Base-by-base conservation (phyloP, 1,140 invertebrate genomes). In the Orius insidiosus region DNA sequence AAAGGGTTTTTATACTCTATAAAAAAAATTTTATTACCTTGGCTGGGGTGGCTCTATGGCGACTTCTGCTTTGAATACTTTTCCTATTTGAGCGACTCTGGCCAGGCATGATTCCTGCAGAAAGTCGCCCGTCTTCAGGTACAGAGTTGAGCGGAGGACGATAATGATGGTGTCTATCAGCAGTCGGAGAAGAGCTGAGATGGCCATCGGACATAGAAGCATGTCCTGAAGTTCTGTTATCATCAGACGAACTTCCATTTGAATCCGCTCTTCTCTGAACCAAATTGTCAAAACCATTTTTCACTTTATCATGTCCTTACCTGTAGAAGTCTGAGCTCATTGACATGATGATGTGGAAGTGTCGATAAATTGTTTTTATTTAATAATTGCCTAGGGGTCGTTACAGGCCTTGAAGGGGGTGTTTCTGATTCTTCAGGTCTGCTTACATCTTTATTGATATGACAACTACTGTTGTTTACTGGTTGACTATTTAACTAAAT, bases 151-250 rank as follows among this genome's bases (percentile, higher is more conserved):
- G 65, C 40, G 67, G 68, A 30, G 64, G 64, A 46, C 71, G 63
- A 53, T 71, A 69, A 48, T 70, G 72, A 52, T 62, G 72, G 55
- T 71, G 67, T 42, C 65, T 59, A 39, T 60, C 60, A 13, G 58
- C 59, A 4, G 69, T 67, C 4, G 69, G 77, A 5, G 76, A 79
- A 35, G 68, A 71, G 52, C 75, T 78, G 45, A 74, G 77, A 49
- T 70, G 76, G 11, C 72, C 78, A 56, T 88, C 84, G 30, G 84
- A 87, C 84, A 89, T 87, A 52, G 80, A 85, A n/a, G 85, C 85
- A 60, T 89, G 85, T 0, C 85, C 85, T 1, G 84, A 87, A 10
- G 84, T 87, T 18, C 83, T 68, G 60, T 85, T 86, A 61, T 87
- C 84, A 62, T 88, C 84, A 3, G 83, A 86, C 10, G 83, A 86